Evolutionary conservation across 2,888 invertebrate species (phyloP).

Genomic region (Selenia dentaria): DNA sequence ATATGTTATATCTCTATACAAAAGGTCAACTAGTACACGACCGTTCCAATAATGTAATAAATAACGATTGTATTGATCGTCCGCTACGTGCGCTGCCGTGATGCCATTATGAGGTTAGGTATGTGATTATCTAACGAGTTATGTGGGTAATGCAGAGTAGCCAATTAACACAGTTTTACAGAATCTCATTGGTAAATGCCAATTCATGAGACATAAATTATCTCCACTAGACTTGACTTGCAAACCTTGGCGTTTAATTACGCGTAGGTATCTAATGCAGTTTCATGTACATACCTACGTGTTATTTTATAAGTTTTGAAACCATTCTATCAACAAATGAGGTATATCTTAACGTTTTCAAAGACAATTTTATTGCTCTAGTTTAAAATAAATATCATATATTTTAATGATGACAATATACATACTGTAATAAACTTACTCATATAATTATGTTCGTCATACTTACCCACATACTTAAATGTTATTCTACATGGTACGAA

Average conservation of each 20-base stretch:
- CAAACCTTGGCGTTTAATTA: slow-evolving; percentile 11
- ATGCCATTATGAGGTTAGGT: slow-evolving; percentile 34
- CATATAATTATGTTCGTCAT: no score
- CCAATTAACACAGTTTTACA: slow-evolving; percentile 48
- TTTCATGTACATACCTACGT: neutral
- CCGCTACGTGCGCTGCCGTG: slow-evolving; percentile 29
- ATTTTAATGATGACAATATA: no score
- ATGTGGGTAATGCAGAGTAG: slow-evolving; percentile 34
- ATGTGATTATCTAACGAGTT: slow-evolving; percentile 41
- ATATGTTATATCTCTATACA: slow-evolving; percentile 23
- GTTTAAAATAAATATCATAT: no score
- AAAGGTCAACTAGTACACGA: slow-evolving; percentile 53
- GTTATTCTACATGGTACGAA: no score
- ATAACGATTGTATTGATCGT: slow-evolving; percentile 42
- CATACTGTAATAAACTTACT: no score
- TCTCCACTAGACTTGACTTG: slow-evolving; percentile 7
- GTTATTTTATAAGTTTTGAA: no score
- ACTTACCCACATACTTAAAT: no score
- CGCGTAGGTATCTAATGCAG: neutral
- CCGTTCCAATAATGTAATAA: slow-evolving; percentile 43
- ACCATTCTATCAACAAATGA: no score
- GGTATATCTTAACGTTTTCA: no score
- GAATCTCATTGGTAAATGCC: slow-evolving; percentile 27
- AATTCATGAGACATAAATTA: slow-evolving; percentile 26
- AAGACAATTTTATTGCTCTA: no score